A percentile compares a stretch with the other conserved stretches of the same genome.
Conservation (phyloP, 2,888 invertebrate genomes). For the Agrotis clavis region DNA sequence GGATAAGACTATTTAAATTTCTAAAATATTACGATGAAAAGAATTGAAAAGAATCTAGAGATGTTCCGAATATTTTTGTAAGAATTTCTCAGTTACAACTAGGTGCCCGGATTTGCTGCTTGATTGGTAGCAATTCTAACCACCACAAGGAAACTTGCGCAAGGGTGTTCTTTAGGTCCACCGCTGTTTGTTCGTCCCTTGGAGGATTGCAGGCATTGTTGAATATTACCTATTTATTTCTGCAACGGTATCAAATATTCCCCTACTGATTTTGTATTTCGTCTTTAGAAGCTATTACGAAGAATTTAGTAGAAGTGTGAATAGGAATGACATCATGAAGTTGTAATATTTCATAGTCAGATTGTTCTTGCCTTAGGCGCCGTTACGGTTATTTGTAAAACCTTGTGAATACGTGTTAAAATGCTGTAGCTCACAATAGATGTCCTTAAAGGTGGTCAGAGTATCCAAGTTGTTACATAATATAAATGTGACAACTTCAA, state of each 20-base stretch:
- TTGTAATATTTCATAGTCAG: slow-evolving; percentile 36
- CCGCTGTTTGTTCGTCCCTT: not conserved
- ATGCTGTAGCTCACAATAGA: slow-evolving; percentile 10
- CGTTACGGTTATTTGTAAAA: slow-evolving; percentile 27
- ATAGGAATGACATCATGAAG: slow-evolving; percentile 35
- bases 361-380: slow-evolving; percentile 13
- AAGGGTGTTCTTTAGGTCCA: not conserved
- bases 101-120: not conserved
- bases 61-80: no score
- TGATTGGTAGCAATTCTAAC: not conserved
- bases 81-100: not conserved
- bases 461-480: not conserved
- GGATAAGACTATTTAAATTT: not conserved
- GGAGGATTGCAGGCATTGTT: not conserved
- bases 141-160: not conserved
- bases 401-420: slow-evolving; percentile 28
- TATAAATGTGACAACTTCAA: not conserved
- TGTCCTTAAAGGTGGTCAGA: slow-evolving; percentile 22
- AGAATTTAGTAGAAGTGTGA: slow-evolving; percentile 5
- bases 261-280: not conserved
- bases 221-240: not conserved
- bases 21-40: not conserved
- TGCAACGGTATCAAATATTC: not conserved
- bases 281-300: not conserved
- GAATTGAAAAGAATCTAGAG: not conserved